These are phyloP conservation scores for Mythimna ferrago DNA, from an alignment of 2,888 invertebrate genomes.

Conservation along the genomic window DNA sequence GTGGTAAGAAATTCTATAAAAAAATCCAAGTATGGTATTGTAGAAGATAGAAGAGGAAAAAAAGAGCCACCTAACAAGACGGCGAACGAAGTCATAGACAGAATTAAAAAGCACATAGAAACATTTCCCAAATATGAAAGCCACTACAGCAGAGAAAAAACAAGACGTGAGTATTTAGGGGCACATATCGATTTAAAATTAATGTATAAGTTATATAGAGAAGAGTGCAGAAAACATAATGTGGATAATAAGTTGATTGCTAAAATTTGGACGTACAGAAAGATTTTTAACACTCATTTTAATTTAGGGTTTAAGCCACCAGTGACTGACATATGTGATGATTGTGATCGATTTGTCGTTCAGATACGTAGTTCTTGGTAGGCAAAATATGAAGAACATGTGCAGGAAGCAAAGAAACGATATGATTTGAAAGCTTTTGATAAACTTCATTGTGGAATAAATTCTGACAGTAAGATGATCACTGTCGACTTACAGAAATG, in stretches of 20 bases:
- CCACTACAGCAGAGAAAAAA: slow-evolving; percentile 3
- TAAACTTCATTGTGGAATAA: slow-evolving; percentile 1
- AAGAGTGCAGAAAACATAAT: slow-evolving; percentile 1
- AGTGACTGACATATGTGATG: background rate
- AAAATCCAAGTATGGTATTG: slow-evolving; percentile 1
- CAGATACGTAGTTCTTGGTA: background rate
- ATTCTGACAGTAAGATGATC: slow-evolving; percentile 1
- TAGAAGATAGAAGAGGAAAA: background rate
- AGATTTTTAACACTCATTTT: slow-evolving; percentile 1
- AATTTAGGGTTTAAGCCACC: slow-evolving; percentile 1
- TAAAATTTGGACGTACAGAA: slow-evolving; percentile 2
- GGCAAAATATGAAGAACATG: slow-evolving; percentile 1
- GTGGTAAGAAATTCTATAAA: slow-evolving; percentile 1
- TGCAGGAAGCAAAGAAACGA: too few relatives aligned
- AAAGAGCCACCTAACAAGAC: background rate
- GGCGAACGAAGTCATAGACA: background rate
- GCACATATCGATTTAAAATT: background rate
- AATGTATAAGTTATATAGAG: background rate
- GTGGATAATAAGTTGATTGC: background rate
- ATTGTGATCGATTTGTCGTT: slow-evolving; percentile 1
- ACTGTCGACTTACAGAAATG: slow-evolving; percentile 43
- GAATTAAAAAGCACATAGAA: background rate
- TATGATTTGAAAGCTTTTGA: slow-evolving; percentile 1
- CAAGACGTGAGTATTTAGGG: background rate
- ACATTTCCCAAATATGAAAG: background rate